Conservation (phyloP, 2,113 vertebrate genomes). For the Ameiurus melas region DNA sequence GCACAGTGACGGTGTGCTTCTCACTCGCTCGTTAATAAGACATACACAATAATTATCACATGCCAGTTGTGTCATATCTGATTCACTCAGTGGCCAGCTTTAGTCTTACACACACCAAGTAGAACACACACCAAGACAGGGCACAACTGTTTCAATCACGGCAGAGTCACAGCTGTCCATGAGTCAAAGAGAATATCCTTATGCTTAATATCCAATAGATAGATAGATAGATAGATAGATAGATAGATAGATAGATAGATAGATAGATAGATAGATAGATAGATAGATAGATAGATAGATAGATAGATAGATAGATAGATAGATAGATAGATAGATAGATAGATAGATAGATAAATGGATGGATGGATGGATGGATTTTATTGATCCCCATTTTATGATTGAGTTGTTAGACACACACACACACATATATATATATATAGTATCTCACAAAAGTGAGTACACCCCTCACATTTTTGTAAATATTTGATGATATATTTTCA, state of each 20-base stretch:
- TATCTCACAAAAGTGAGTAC: too few relatives aligned
- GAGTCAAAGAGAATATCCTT: too few relatives aligned
- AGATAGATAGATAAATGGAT: background rate
- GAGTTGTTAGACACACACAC: background rate
- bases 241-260: background rate
- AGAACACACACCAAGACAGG: background rate
- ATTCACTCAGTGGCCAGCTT: background rate
- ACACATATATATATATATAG: too few relatives aligned
- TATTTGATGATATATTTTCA: too few relatives aligned
- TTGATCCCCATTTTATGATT: background rate
- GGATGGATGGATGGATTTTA: too few relatives aligned
- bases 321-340: background rate
- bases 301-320: too few relatives aligned
- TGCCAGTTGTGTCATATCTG: background rate
- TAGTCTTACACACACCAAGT: background rate
- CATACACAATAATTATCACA: background rate
- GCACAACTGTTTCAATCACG: background rate
- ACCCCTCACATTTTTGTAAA: too few relatives aligned
- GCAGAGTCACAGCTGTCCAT: too few relatives aligned
- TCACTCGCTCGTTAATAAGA: background rate
- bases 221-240: background rate
- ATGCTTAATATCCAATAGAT: background rate
- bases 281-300: background rate
- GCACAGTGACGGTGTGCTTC: background rate
- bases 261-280: too few relatives aligned